Conservation (phyloP, 2,113 vertebrate genomes). For the Silurus meridionalis region DNA sequence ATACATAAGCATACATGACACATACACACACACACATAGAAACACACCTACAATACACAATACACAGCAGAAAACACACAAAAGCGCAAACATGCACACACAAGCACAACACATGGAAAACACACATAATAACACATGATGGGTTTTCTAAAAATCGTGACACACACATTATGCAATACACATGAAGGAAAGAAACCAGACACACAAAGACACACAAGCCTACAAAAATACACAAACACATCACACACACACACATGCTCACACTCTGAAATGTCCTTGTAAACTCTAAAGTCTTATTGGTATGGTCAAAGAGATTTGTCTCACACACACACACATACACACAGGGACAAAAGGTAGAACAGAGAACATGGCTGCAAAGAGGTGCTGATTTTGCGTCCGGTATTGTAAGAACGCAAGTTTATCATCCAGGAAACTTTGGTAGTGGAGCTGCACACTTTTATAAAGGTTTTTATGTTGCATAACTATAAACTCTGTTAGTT, state of each 20-base stretch:
- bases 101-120: not conserved
- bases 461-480: not conserved
- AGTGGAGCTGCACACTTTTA: not conserved
- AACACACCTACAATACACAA: not conserved
- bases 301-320: not conserved
- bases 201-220: not conserved
- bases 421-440: slow-evolving; percentile 3
- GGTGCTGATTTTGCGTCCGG: not conserved
- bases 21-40: not conserved
- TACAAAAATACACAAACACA: no score
- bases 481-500: not conserved
- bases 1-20: not conserved
- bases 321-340: not conserved
- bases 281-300: not conserved
- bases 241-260: no score
- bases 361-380: not conserved
- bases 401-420: not conserved
- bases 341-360: not conserved
- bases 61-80: not conserved
- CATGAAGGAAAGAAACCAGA: not conserved
- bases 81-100: not conserved
- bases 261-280: not conserved
- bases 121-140: not conserved
- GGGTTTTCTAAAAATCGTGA: no score
- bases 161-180: no score